Conservation (phyloP, 1,140 invertebrate species). For the Bombus affinis region DNA sequence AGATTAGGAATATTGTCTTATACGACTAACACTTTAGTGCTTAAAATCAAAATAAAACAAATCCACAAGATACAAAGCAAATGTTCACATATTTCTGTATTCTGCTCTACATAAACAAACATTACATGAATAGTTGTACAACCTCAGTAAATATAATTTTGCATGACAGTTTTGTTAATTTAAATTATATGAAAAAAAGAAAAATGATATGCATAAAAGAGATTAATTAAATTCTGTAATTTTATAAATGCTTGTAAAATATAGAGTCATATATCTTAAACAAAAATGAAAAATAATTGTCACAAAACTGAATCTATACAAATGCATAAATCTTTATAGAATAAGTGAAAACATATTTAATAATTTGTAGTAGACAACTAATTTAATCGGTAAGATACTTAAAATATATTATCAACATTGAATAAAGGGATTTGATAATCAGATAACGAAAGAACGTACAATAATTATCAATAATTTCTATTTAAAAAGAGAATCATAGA, state of each 20-base stretch:
- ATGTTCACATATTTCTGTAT: neutral
- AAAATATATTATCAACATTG: neutral
- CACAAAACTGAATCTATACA: conserved; percentile 4
- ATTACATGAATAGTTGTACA: neutral
- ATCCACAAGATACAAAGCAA: neutral
- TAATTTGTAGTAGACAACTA: neutral
- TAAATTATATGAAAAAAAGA: neutral
- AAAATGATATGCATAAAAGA: neutral
- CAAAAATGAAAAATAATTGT: neutral
- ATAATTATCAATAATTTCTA: conserved; percentile 4
- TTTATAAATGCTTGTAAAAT: neutral
- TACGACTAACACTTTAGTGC: neutral
- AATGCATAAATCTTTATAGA: neutral
- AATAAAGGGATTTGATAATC: neutral
- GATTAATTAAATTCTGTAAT: neutral
- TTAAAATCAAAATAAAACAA: neutral
- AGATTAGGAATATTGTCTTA: neutral
- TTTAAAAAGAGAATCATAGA: conserved; percentile 31
- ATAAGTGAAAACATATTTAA: conserved; percentile 19
- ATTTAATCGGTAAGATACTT: neutral
- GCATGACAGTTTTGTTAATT: neutral
- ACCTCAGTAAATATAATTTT: neutral
- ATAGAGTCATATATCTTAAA: neutral
- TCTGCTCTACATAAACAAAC: neutral
- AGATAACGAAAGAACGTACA: neutral